phyloP scores from a whole-genome alignment of 2,888 invertebrate species.

The Synanthedon myopaeformis region DNA sequence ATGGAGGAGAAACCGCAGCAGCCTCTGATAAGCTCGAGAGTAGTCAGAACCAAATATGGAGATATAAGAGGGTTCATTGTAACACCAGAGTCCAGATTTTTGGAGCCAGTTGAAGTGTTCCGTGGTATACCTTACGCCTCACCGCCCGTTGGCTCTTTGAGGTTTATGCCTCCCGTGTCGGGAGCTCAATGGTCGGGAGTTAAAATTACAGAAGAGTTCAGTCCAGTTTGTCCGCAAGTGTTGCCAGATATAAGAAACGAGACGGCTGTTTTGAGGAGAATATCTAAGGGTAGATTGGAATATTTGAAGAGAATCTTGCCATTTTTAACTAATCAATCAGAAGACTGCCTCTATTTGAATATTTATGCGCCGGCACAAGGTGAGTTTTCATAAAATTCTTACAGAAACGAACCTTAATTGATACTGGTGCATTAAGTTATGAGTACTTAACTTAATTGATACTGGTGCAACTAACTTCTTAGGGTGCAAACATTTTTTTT shows the following conservation, averaged over 20 bases:
- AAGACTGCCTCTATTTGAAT: constrained; percentile 97
- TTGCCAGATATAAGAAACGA: constrained; percentile 88
- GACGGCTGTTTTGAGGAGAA: constrained; percentile 82
- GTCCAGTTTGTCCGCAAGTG: constrained; percentile 93
- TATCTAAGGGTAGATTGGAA: constrained; percentile 90
- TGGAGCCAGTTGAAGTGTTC: constrained; percentile 93
- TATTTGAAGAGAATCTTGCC: constrained; percentile 90
- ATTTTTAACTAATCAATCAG: constrained; percentile 90
- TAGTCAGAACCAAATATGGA: constrained; percentile 89
- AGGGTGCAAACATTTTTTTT: too few species aligned
- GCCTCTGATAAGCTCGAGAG: constrained; percentile 80
- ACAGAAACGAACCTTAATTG: too few species aligned
- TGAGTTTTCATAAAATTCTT: constrained; percentile 48
- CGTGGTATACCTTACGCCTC: constrained; percentile 95
- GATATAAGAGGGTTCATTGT: constrained; percentile 88
- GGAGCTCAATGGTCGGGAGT: constrained; percentile 93
- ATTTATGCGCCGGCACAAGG: constrained; percentile 97
- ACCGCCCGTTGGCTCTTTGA: constrained; percentile 86
- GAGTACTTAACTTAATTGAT: too few species aligned
- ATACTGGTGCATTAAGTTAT: too few species aligned
- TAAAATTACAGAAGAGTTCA: constrained; percentile 86
- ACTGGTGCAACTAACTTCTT: too few species aligned
- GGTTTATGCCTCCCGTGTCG: constrained; percentile 97
- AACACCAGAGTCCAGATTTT: constrained; percentile 81
- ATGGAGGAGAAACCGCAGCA: constrained; percentile 60